Evolutionary conservation across 2,888 invertebrate genomes (phyloP).

Genomic region (Ophion slaviceki): DNA sequence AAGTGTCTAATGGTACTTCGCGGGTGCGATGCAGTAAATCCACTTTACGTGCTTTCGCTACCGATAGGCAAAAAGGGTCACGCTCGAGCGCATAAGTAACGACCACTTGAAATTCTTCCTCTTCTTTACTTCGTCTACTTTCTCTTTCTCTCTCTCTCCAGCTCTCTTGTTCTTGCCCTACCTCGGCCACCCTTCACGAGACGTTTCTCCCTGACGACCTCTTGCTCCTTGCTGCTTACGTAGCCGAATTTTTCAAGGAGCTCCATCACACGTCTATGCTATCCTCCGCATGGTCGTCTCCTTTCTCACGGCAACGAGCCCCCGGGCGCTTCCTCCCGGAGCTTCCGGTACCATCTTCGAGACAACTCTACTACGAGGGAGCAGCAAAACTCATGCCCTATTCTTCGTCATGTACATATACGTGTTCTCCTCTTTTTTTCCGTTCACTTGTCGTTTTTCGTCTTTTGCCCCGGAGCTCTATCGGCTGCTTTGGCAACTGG

Average conservation of each 20-base stretch:
- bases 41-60: constrained; percentile 74
- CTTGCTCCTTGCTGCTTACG: constrained; percentile 60
- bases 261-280: constrained; percentile 51
- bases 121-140: constrained; percentile 58
- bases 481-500: constrained; percentile 64
- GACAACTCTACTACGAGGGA: constrained; percentile 46
- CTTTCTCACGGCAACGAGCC: constrained; percentile 30
- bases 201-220: constrained; percentile 53
- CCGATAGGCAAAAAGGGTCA: constrained; percentile 78
- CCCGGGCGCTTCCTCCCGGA: constrained; percentile 31
- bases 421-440: constrained; percentile 1
- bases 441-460: constrained; percentile 41
- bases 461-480: constrained; percentile 22
- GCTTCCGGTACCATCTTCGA: constrained; percentile 27
- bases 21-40: constrained; percentile 76
- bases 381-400: constrained; percentile 29
- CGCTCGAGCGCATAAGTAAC: constrained; percentile 74
- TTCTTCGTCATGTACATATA: background rate
- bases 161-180: constrained; percentile 18
- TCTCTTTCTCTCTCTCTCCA: constrained; percentile 33
- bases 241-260: constrained; percentile 67
- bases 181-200: constrained; percentile 30
- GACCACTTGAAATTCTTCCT: constrained; percentile 74
- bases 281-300: constrained; percentile 19
- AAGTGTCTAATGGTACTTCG: constrained; percentile 37